Conservation (phyloP, 2,888 invertebrate genomes). For the Machimus rusticus region DNA sequence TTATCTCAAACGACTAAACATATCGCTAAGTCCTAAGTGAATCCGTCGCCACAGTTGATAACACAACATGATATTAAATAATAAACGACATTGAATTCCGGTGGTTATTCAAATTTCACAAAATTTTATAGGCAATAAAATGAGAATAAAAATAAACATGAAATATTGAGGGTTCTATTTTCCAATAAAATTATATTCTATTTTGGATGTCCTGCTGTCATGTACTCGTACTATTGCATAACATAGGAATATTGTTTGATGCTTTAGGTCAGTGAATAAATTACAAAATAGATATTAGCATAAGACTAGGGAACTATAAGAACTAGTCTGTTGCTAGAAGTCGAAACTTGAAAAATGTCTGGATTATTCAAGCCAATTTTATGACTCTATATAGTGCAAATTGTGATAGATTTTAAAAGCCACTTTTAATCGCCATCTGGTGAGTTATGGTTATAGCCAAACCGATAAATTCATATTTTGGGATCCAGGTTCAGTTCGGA, state of each 20-base stretch:
- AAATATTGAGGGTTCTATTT: not conserved
- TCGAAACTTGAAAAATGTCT: slow-evolving; percentile 17
- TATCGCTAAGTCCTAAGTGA: not conserved
- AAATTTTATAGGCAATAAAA: not conserved
- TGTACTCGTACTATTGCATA: not conserved
- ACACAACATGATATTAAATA: not conserved
- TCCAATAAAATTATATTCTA: not conserved
- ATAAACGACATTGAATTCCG: not conserved
- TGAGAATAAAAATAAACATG: not conserved
- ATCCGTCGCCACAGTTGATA: not conserved
- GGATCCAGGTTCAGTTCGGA: not conserved
- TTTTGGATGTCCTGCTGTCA: not conserved
- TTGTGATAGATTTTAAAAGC: not conserved
- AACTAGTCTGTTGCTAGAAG: slow-evolving; percentile 8
- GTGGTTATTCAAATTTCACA: not conserved
- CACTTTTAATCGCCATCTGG: not conserved
- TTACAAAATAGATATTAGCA: not conserved
- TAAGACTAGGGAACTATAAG: not conserved
- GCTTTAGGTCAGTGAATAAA: not conserved
- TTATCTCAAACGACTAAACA: not conserved
- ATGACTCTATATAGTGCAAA: not conserved
- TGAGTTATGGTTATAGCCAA: not conserved
- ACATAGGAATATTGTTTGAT: not conserved
- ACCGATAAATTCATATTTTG: not conserved
- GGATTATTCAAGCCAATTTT: not conserved